phyloP scores from a whole-genome alignment of 2,113 vertebrate genomes.

The Semnopithecus entellus region DNA sequence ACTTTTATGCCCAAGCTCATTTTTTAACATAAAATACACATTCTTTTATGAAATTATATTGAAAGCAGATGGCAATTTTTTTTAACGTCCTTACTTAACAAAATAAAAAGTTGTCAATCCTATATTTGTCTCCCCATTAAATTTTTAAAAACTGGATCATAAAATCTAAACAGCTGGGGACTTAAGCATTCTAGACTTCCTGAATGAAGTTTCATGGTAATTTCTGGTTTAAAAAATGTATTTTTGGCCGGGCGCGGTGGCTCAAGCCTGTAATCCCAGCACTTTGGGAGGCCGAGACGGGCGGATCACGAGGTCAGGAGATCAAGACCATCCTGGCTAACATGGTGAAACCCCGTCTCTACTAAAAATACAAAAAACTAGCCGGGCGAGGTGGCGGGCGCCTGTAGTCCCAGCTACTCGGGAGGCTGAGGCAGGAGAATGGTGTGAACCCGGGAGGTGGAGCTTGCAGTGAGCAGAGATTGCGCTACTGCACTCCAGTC shows the following conservation, averaged over 20 bases:
- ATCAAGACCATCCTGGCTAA: too few species aligned
- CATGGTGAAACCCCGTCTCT: too few species aligned
- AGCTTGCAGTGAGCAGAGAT: too few species aligned
- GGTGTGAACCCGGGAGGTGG: too few species aligned
- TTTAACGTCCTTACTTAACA: slow-evolving; percentile 43
- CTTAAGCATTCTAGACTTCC: not conserved
- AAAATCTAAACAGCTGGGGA: slow-evolving; percentile 47
- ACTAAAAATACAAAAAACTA: too few species aligned
- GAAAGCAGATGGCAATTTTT: slow-evolving; percentile 61
- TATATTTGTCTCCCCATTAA: not conserved
- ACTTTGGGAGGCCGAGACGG: too few species aligned
- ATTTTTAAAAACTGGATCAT: slow-evolving; percentile 29
- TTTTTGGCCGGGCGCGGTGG: not conserved
- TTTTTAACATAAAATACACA: not conserved
- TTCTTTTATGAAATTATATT: slow-evolving; percentile 43
- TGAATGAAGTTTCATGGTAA: not conserved
- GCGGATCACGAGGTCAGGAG: too few species aligned
- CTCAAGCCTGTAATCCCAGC: too few species aligned
- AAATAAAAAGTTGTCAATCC: slow-evolving; percentile 46
- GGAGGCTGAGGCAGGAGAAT: too few species aligned
- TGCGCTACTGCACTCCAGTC: too few species aligned
- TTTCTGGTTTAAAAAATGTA: not conserved
- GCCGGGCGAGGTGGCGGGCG: too few species aligned
- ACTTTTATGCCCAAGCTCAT: not conserved
- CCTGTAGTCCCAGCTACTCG: too few species aligned